These are phyloP conservation scores for Rostratula benghalensis DNA, from an alignment of 2,113 vertebrate species.

Conservation along the genomic window DNA sequence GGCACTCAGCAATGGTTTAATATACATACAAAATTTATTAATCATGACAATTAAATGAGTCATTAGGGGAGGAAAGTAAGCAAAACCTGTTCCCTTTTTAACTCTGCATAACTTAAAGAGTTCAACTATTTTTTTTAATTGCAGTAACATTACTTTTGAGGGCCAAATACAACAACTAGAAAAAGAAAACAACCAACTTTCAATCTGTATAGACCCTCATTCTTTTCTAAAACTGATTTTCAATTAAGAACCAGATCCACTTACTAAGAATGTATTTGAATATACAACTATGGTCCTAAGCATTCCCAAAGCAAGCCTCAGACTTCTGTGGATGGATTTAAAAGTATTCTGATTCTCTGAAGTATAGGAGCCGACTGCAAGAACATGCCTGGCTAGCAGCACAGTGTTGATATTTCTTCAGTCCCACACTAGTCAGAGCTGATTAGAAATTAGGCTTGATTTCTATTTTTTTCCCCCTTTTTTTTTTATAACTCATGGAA, in stretches of 20 bases:
- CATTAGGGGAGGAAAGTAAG: background rate
- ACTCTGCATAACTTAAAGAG: background rate
- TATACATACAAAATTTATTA: background rate
- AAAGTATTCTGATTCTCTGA: background rate
- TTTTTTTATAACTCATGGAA: background rate
- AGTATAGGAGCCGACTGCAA: background rate
- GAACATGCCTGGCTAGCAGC: background rate
- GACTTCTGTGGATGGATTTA: background rate
- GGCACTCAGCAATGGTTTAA: background rate
- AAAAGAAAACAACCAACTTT: fast-evolving
- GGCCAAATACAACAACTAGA: background rate
- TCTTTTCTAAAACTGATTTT: background rate
- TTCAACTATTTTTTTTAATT: background rate
- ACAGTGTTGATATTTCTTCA: background rate
- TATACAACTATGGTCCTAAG: background rate
- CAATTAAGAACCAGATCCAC: background rate
- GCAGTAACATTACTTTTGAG: background rate
- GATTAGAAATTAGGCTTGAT: background rate
- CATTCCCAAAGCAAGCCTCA: background rate
- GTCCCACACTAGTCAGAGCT: background rate
- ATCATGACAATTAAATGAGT: background rate
- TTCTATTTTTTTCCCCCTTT: background rate
- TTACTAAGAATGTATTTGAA: background rate
- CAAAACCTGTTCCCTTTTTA: background rate
- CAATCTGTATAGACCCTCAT: background rate